Evolutionary conservation across 1,140 invertebrate genomes (phyloP).

Genomic region (Leguminivora glycinivorella): DNA sequence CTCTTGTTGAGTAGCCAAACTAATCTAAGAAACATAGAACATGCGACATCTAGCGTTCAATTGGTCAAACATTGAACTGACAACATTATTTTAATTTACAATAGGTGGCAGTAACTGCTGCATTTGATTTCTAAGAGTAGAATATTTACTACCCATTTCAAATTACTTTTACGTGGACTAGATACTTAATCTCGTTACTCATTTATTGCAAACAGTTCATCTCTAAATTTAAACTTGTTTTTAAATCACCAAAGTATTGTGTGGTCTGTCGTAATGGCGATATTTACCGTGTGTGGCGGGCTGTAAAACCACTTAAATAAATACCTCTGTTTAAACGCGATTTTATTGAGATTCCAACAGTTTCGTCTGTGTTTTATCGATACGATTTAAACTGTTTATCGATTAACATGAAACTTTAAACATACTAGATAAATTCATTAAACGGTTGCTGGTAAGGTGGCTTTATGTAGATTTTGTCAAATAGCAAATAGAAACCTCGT

Average conservation of each 20-base stretch:
- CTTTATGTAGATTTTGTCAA: slow-evolving; percentile 7
- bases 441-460: slow-evolving; percentile 24
- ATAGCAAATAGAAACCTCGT: too few relatives aligned
- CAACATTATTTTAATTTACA: background rate
- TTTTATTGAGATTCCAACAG: slow-evolving; percentile 59
- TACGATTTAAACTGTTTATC: slow-evolving; percentile 34
- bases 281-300: slow-evolving; percentile 42
- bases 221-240: slow-evolving; percentile 1
- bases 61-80: background rate
- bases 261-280: slow-evolving; percentile 51
- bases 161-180: background rate
- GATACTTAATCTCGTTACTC: background rate
- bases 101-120: background rate
- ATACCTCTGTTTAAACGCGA: slow-evolving; percentile 50
- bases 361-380: slow-evolving; percentile 48
- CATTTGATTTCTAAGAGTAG: background rate
- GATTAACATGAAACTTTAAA: slow-evolving; percentile 45
- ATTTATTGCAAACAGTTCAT: slow-evolving; percentile 4
- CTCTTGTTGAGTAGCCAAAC: background rate
- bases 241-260: slow-evolving; percentile 37
- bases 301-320: slow-evolving; percentile 64
- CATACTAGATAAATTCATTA: slow-evolving; percentile 66
- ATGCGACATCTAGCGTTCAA: background rate
- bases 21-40: too few relatives aligned
- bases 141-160: background rate